Evolutionary conservation across 2,113 vertebrate genomes (phyloP).

Genomic region (Hemibagrus wyckioides): DNA sequence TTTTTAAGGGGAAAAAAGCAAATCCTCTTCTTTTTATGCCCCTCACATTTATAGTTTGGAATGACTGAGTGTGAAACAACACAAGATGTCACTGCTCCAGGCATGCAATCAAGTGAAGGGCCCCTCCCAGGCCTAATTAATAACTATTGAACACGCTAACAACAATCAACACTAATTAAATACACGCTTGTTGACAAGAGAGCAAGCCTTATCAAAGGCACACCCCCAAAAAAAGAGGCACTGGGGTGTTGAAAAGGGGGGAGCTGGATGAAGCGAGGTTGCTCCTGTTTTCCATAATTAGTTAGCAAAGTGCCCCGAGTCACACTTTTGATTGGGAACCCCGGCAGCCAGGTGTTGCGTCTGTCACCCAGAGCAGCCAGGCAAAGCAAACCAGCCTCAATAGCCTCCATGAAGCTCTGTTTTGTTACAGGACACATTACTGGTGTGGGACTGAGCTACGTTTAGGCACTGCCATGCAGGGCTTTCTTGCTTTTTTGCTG

Average conservation of each 20-base stretch:
- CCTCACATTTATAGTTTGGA: conserved; percentile 59
- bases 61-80: conserved; percentile 75
- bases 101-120: conserved; percentile 73
- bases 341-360: conserved; percentile 35
- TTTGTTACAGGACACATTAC: neutral
- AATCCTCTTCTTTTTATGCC: conserved; percentile 47
- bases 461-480: neutral
- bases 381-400: conserved; percentile 46
- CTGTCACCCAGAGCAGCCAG: conserved; percentile 56
- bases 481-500: neutral
- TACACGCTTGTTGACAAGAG: conserved; percentile 85
- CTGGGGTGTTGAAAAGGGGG: conserved; percentile 50
- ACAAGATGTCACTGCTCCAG: conserved; percentile 73
- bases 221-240: conserved; percentile 58
- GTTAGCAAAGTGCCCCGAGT: conserved; percentile 78
- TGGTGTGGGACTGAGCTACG: neutral
- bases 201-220: conserved; percentile 81
- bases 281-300: conserved; percentile 84
- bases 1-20: neutral
- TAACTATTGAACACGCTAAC: conserved; percentile 86
- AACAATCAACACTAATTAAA: conserved; percentile 95
- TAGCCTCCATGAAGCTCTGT: conserved; percentile 36
- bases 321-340: conserved; percentile 65
- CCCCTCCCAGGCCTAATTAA: conserved; percentile 83
- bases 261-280: conserved; percentile 42